Percentiles rank a stretch among this genome's conserved stretches.
These are phyloP conservation scores for Botia almorhae DNA, from an alignment of 2,797 vertebrate genomes.

Conservation along the genomic window DNA sequence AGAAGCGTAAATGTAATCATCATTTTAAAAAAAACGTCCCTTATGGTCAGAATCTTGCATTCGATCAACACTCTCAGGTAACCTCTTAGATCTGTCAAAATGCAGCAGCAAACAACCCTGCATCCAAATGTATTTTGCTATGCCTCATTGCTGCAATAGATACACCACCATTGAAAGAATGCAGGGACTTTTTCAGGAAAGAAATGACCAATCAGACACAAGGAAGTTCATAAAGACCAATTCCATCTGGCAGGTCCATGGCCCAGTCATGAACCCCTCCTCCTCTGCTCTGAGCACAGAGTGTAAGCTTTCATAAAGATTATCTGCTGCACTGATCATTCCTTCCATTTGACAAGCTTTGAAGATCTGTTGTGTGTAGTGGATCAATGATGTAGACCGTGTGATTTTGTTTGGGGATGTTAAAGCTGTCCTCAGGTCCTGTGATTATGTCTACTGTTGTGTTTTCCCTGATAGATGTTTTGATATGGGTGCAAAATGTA, in stretches of 20 bases:
- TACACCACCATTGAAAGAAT: constrained; percentile 63
- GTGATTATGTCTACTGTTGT: constrained; percentile 6
- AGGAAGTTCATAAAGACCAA: constrained; percentile 47
- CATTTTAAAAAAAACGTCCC: constrained; percentile 58
- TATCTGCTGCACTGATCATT: constrained; percentile 48
- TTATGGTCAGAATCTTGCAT: constrained; percentile 64
- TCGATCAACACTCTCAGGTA: constrained; percentile 67
- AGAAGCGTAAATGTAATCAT: constrained; percentile 67
- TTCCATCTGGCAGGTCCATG: constrained; percentile 45
- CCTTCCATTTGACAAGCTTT: constrained; percentile 49
- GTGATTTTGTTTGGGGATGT: constrained; percentile 51
- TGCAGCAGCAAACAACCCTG: constrained; percentile 70
- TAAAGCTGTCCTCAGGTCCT: constrained; percentile 18
- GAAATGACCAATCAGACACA: constrained; percentile 66
- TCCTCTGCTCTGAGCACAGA: constrained; percentile 21
- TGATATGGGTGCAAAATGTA: constrained; percentile 40
- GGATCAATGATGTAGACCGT: constrained; percentile 47
- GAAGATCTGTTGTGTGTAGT: constrained; percentile 45
- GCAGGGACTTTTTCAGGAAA: constrained; percentile 34
- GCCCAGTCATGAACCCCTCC: constrained; percentile 54
- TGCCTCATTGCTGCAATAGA: constrained; percentile 63
- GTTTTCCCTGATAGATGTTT: constrained; percentile 46
- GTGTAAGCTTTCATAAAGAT: constrained; percentile 36
- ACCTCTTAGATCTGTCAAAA: constrained; percentile 59
- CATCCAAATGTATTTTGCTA: constrained; percentile 72